Percentiles rank a stretch among this genome's conserved stretches.
Evolutionary conservation across 2,113 vertebrate species (phyloP).

Genomic region (Anguilla japonica): DNA sequence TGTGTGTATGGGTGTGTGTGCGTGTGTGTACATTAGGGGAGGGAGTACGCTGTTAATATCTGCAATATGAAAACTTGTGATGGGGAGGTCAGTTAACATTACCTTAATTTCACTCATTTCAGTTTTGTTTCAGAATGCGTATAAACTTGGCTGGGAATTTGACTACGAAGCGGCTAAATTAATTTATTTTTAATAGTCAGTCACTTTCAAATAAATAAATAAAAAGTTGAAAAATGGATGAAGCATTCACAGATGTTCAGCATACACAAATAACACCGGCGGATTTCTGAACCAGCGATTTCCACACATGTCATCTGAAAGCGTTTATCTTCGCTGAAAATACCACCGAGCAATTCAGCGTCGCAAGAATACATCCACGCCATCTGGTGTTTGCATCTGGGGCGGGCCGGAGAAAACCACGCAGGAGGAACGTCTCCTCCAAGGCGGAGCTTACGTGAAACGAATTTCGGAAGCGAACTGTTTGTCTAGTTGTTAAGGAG

Average conservation of each 20-base stretch:
- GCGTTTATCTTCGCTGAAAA: conserved; percentile 44
- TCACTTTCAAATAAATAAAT: background rate
- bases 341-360: conserved; percentile 9
- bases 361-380: background rate
- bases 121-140: background rate
- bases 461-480: background rate
- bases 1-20: background rate
- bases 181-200: background rate
- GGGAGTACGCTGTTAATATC: too few species aligned
- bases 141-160: background rate
- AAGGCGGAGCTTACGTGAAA: background rate
- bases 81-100: background rate
- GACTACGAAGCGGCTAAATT: background rate
- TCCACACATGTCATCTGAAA: conserved; percentile 44
- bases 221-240: background rate
- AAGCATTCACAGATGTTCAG: conserved; percentile 52
- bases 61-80: background rate
- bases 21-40: background rate
- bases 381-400: background rate
- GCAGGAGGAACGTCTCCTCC: background rate
- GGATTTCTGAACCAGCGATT: conserved; percentile 33
- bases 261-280: conserved; percentile 47
- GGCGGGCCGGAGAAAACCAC: background rate
- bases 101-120: background rate
- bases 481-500: too few species aligned